These are phyloP conservation scores for Molossus alvarezi DNA, from an alignment of 2,797 vertebrate genomes.

Conservation along the genomic window DNA sequence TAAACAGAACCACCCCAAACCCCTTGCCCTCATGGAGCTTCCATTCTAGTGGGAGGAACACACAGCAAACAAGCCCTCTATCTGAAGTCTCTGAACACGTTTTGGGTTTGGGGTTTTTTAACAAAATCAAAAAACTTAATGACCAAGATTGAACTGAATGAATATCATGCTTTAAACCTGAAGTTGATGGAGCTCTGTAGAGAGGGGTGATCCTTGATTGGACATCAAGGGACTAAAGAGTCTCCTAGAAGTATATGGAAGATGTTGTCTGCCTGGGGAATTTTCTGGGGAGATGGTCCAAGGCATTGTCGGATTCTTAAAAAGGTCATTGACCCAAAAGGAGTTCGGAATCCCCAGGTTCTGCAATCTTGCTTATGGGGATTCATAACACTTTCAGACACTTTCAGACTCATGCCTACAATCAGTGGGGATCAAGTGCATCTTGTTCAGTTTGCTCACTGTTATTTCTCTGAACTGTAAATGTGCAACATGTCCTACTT, in stretches of 20 bases:
- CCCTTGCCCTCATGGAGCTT: not conserved
- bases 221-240: not conserved
- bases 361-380: not conserved
- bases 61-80: not conserved
- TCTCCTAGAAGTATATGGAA: not conserved
- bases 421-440: not conserved
- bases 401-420: not conserved
- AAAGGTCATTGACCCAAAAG: not conserved
- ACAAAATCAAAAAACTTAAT: not conserved
- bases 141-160: not conserved
- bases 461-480: not conserved
- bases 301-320: not conserved
- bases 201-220: not conserved
- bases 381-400: too few species aligned
- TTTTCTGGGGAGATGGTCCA: not conserved
- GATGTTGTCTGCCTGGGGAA: not conserved
- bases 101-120: not conserved
- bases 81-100: not conserved
- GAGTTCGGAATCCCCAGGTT: not conserved
- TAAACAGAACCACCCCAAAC: not conserved
- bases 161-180: not conserved
- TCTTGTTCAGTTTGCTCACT: not conserved
- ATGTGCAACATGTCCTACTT: not conserved
- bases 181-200: not conserved
- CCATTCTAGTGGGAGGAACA: not conserved